Evolutionary conservation across 2,888 invertebrate genomes (phyloP).

Genomic region (Epicampocera succincta): DNA sequence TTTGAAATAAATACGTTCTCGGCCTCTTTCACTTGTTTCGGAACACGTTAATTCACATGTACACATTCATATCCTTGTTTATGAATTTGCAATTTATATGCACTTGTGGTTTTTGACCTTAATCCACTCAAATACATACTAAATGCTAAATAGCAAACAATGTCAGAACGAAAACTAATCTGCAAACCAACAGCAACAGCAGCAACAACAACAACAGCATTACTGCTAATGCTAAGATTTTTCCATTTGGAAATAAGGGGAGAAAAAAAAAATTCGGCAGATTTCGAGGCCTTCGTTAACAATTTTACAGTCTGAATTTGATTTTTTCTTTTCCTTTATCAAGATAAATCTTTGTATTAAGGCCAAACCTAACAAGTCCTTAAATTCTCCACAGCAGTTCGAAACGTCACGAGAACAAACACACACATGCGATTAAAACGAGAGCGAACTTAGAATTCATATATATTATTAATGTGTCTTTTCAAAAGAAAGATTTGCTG

Average conservation of each 20-base stretch:
- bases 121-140: conserved; percentile 47
- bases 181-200: neutral
- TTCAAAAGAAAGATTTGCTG: no score
- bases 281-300: no score
- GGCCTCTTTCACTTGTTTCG: neutral
- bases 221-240: neutral
- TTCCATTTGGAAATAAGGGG: neutral
- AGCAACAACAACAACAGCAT: neutral
- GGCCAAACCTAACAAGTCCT: no score
- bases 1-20: neutral
- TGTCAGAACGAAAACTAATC: conserved; percentile 41
- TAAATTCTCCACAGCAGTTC: no score
- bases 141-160: conserved; percentile 37
- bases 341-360: no score
- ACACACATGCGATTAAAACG: no score
- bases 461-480: no score
- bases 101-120: conserved; percentile 55
- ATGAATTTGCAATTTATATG: conserved; percentile 39
- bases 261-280: neutral
- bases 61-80: conserved; percentile 37
- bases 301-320: no score
- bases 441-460: no score
- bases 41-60: neutral
- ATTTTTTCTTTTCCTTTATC: no score
- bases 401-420: no score